phyloP scores from a whole-genome alignment of 2,888 invertebrate genomes.

The Cheilosia variabilis region DNA sequence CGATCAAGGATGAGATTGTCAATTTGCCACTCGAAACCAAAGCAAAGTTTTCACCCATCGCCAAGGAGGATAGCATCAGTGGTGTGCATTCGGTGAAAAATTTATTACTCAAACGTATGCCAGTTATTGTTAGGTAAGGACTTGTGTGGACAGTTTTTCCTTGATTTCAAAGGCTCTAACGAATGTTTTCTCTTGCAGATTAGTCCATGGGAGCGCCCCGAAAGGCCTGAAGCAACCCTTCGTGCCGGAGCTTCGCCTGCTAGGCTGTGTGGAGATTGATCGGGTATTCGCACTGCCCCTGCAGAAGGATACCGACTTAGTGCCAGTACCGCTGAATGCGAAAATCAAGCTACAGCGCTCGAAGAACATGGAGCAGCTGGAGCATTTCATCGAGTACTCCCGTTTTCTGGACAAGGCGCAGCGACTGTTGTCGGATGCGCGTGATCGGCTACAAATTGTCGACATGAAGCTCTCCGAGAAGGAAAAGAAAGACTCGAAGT shows the following conservation, averaged over 20 bases:
- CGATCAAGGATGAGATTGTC: conserved; percentile 92
- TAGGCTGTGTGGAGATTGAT: conserved; percentile 94
- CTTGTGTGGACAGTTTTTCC: neutral
- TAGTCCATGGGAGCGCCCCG: conserved; percentile 95
- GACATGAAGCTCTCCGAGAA: conserved; percentile 91
- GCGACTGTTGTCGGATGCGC: conserved; percentile 89
- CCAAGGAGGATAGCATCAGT: conserved; percentile 96
- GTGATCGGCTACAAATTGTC: conserved; percentile 91
- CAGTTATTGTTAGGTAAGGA: conserved; percentile 91
- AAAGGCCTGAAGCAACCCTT: conserved; percentile 93
- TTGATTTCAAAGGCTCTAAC: neutral
- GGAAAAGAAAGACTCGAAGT: conserved; percentile 84
- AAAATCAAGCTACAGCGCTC: conserved; percentile 93
- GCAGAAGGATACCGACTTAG: conserved; percentile 91
- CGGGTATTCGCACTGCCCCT: conserved; percentile 91
- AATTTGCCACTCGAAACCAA: conserved; percentile 93
- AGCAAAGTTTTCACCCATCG: conserved; percentile 95
- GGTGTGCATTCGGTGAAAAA: conserved; percentile 97
- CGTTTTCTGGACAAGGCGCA: conserved; percentile 91
- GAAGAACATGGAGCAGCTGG: conserved; percentile 92
- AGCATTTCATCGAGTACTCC: conserved; percentile 90
- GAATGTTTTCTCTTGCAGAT: conserved; percentile 78
- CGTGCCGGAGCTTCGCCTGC: conserved; percentile 92
- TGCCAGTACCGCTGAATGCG: conserved; percentile 93
- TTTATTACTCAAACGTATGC: conserved; percentile 94